Percentiles rank a stretch among this genome's conserved stretches.
Evolutionary conservation across 2,797 vertebrate genomes (phyloP).

Genomic region (Phylloscopus collybita): DNA sequence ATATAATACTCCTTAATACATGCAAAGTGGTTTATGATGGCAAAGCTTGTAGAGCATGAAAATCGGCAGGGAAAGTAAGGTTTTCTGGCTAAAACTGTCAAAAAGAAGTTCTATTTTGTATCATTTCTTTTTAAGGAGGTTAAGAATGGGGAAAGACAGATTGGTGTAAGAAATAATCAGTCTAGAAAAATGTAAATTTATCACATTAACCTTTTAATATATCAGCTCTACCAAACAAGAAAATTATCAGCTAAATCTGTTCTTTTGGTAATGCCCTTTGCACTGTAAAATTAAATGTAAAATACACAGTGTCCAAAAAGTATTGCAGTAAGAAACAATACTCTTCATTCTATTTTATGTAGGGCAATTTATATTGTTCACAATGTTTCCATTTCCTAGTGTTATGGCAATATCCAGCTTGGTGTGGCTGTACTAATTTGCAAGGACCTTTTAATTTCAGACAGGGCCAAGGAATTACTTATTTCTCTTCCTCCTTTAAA

Average conservation of each 20-base stretch:
- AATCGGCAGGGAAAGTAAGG: conserved; percentile 23
- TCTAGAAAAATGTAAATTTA: conserved; percentile 35
- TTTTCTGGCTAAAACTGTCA: conserved; percentile 59
- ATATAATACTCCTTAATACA: conserved; percentile 68
- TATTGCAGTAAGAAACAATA: not conserved
- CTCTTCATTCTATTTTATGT: not conserved
- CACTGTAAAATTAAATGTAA: not conserved
- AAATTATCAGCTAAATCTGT: conserved; percentile 8
- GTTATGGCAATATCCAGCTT: not conserved
- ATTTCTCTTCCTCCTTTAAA: not conserved
- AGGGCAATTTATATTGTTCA: not conserved
- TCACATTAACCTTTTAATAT: conserved; percentile 12
- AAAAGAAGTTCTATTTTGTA: conserved; percentile 29
- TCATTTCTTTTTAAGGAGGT: conserved; percentile 7
- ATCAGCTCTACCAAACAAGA: conserved; percentile 33
- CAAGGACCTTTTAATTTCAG: not conserved
- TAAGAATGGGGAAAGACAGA: not conserved
- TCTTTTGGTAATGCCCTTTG: conserved; percentile 18
- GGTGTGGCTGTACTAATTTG: not conserved
- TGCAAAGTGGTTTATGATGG: conserved; percentile 67
- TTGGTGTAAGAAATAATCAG: conserved; percentile 11
- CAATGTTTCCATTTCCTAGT: not conserved
- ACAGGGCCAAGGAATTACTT: not conserved
- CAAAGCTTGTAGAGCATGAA: conserved; percentile 63
- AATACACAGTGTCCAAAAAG: not conserved